Evolutionary conservation across 2,113 vertebrate species (phyloP).

Genomic region (Stercorarius parasiticus): DNA sequence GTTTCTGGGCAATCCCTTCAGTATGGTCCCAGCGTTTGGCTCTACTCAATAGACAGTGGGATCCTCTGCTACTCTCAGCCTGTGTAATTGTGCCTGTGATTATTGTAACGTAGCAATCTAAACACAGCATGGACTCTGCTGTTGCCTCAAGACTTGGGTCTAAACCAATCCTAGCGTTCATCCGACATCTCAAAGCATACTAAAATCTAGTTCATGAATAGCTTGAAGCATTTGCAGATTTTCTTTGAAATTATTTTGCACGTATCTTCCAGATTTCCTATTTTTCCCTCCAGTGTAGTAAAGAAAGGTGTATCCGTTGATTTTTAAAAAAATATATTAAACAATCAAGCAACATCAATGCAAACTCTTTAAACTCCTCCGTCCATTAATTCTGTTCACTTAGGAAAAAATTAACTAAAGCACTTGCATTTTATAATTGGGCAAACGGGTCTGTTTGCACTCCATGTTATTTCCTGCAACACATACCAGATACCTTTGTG

Average conservation of each 20-base stretch:
- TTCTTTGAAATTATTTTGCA: background rate
- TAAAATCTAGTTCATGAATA: background rate
- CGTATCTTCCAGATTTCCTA: background rate
- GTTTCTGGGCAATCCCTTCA: background rate
- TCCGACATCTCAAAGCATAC: background rate
- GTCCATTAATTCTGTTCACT: background rate
- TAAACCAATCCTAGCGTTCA: background rate
- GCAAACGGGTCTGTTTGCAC: background rate
- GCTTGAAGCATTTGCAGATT: background rate
- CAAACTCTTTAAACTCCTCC: background rate
- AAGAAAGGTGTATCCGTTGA: background rate
- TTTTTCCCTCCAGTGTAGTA: background rate
- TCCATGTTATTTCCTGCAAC: background rate
- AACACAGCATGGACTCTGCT: background rate
- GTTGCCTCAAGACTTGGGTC: background rate
- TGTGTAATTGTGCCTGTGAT: background rate
- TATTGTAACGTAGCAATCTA: background rate
- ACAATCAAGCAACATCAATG: background rate
- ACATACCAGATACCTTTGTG: background rate
- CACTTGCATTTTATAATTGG: background rate
- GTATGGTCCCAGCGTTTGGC: background rate
- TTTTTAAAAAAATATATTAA: background rate
- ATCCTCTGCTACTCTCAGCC: background rate
- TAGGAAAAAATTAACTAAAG: background rate
- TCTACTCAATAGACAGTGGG: background rate